Percentiles rank a stretch among this genome's conserved stretches.
These are phyloP conservation scores for Papilio aristodemus DNA, from an alignment of 1,140 invertebrate genomes.

Conservation along the genomic window DNA sequence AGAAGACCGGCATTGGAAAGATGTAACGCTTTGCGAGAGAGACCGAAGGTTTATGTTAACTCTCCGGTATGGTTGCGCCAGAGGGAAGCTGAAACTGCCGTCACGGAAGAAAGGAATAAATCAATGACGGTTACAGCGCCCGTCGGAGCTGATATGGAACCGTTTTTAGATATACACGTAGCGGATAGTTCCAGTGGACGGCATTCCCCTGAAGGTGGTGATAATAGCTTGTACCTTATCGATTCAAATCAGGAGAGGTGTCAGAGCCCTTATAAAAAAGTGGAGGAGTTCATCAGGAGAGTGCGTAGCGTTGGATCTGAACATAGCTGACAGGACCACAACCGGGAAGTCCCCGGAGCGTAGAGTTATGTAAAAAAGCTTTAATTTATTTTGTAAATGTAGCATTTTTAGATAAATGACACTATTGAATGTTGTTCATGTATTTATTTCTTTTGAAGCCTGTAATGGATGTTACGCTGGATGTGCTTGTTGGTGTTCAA, in stretches of 20 bases:
- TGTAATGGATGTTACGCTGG: slow-evolving; percentile 29
- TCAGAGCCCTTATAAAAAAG: slow-evolving; percentile 69
- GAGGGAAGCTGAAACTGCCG: slow-evolving; percentile 62
- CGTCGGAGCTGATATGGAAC: slow-evolving; percentile 58
- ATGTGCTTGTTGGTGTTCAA: slow-evolving; percentile 37
- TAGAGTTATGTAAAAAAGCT: slow-evolving; percentile 59
- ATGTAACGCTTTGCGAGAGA: slow-evolving; percentile 68
- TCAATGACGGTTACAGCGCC: slow-evolving; percentile 38
- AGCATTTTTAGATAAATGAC: slow-evolving; percentile 33
- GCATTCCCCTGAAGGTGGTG: slow-evolving; percentile 62
- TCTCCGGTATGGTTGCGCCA: slow-evolving; percentile 77
- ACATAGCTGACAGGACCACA: slow-evolving; percentile 70
- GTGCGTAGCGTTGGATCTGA: slow-evolving; percentile 66
- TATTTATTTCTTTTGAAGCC: slow-evolving; percentile 36
- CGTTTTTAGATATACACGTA: slow-evolving; percentile 55
- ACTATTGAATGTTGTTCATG: slow-evolving; percentile 23
- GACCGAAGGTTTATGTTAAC: slow-evolving; percentile 73
- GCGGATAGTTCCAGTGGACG: slow-evolving; percentile 61
- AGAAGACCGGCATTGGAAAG: slow-evolving; percentile 70
- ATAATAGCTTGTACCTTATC: slow-evolving; percentile 67
- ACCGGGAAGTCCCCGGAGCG: slow-evolving; percentile 63
- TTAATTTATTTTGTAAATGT: slow-evolving; percentile 53
- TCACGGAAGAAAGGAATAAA: slow-evolving; percentile 47
- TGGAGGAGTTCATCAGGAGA: slow-evolving; percentile 67
- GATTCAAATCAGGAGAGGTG: slow-evolving; percentile 55